Evolutionary conservation across 2,113 vertebrate species (phyloP), one percentile per base, ranked within the genome.

Genomic region (Lepisosteus oculatus): DNA sequence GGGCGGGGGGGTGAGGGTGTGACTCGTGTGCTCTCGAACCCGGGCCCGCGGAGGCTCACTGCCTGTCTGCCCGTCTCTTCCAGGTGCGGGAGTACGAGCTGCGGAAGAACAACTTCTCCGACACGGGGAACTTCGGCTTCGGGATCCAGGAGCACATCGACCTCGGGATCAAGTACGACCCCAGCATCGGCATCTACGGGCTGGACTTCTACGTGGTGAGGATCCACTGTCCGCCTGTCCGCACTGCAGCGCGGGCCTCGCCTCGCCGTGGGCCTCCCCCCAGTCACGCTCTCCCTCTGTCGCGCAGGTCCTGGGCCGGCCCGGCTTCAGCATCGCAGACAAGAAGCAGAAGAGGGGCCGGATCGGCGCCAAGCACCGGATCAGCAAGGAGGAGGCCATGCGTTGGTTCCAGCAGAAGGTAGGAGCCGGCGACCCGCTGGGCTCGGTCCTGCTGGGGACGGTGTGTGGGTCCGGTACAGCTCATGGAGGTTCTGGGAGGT

Each of bases 331-430:
- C 92, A 98, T 99, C 0, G 96, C 96, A 3, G 97, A 98, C 92
- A 99, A 98, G 88, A 99, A 99, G 74, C 93, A 93, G 87, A 98
- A 95, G 85, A 93, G 88, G 55, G 97, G 96, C 81, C 94, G 94
- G 87, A 99, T 99, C 51, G 97, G 97, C 45, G 94, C 93, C 91
- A 97, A 91, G 82, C 97, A 99, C 92, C 94, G 97, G 75, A 99
- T 99, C 82, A 94, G 95, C 67, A 99, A 98, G 86, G 97, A 99
- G 87, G 97, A 99, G 81, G 94, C 97, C 82, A 99, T 99, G 96
- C 96, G 97, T 87, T 99, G 97, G 97, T 99, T 99, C 84, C 97
- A 99, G 86, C 97, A 99, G 74, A 99, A 98, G 93, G 97, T 99
- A 82, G 87, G 76, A 74, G 0, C 11, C n/a, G 42, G 8, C 9